Evolutionary conservation across 2,888 invertebrate genomes (phyloP).

Genomic region (Ophion obscuratus): DNA sequence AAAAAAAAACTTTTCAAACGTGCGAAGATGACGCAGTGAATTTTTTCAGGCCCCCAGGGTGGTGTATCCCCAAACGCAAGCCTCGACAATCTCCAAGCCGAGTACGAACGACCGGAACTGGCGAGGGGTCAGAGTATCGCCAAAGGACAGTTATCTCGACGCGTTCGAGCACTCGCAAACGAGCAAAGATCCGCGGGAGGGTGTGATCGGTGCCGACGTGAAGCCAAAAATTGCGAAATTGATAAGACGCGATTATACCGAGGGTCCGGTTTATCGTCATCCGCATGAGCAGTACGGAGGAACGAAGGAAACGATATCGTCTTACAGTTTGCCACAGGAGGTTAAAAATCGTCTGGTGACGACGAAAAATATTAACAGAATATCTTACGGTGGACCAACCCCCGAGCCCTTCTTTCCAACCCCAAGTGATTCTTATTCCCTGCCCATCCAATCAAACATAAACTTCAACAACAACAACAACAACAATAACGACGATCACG

Average conservation of each 20-base stretch:
- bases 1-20: conserved; percentile 2
- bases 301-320: conserved; percentile 56
- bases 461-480: conserved; percentile 66
- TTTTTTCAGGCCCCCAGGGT: conserved; percentile 44
- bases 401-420: conserved; percentile 66
- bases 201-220: conserved; percentile 64
- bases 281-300: conserved; percentile 57
- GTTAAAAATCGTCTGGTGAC: conserved; percentile 55
- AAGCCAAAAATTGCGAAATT: conserved; percentile 68
- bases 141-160: conserved; percentile 87
- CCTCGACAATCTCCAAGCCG: conserved; percentile 28
- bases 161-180: conserved; percentile 87
- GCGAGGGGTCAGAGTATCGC: conserved; percentile 63
- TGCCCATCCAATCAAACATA: conserved; percentile 68
- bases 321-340: conserved; percentile 67
- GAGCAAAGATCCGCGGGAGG: conserved; percentile 81
- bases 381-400: conserved; percentile 58
- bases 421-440: conserved; percentile 72
- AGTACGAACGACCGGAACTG: conserved; percentile 54
- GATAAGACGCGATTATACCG: conserved; percentile 73
- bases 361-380: conserved; percentile 70
- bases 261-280: conserved; percentile 74
- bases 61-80: conserved; percentile 31
- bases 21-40: neutral
- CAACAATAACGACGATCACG: conserved; percentile 52